Conservation (phyloP, 2,888 invertebrate genomes). For the Druceiella hillmani region DNA sequence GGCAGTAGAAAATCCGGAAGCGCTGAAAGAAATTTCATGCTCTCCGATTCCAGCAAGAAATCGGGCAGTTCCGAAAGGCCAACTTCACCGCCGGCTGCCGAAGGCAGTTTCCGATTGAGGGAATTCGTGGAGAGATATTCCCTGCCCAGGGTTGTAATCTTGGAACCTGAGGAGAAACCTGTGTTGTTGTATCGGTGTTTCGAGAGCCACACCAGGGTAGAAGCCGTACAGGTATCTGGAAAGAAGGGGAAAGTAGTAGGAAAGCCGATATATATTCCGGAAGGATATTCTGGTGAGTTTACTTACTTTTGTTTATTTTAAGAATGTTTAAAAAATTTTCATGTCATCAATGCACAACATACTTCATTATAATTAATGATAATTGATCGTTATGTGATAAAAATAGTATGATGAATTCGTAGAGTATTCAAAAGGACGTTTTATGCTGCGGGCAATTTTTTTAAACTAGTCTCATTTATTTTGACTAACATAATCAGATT, state of each 20-base stretch:
- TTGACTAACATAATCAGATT: too few relatives aligned
- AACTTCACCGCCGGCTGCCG: slow-evolving; percentile 18
- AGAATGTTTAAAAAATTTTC: too few relatives aligned
- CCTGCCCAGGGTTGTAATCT: slow-evolving; percentile 54
- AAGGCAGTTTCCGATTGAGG: slow-evolving; percentile 32
- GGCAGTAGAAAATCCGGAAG: too few relatives aligned
- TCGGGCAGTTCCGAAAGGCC: slow-evolving; percentile 7
- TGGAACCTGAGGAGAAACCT: slow-evolving; percentile 53
- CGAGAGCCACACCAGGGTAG: slow-evolving; percentile 57
- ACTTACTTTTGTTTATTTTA: too few relatives aligned
- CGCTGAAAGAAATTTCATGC: too few relatives aligned
- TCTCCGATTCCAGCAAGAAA: slow-evolving; percentile 7
- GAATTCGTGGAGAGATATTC: slow-evolving; percentile 59
- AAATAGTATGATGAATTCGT: too few relatives aligned
- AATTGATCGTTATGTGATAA: too few relatives aligned
- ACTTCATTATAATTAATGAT: too few relatives aligned
- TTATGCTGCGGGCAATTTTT: too few relatives aligned
- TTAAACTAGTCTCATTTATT: too few relatives aligned
- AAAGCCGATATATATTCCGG: slow-evolving; percentile 58
- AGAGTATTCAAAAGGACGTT: too few relatives aligned
- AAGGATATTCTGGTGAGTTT: slow-evolving; percentile 60
- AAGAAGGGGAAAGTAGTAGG: slow-evolving; percentile 54
- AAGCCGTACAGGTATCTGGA: slow-evolving; percentile 53
- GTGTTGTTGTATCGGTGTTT: slow-evolving; percentile 58
- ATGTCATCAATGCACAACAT: too few relatives aligned